Evolutionary conservation across 2,888 invertebrate genomes (phyloP), one percentile per base, ranked within the genome.

Genomic region (Callosobruchus maculatus): DNA sequence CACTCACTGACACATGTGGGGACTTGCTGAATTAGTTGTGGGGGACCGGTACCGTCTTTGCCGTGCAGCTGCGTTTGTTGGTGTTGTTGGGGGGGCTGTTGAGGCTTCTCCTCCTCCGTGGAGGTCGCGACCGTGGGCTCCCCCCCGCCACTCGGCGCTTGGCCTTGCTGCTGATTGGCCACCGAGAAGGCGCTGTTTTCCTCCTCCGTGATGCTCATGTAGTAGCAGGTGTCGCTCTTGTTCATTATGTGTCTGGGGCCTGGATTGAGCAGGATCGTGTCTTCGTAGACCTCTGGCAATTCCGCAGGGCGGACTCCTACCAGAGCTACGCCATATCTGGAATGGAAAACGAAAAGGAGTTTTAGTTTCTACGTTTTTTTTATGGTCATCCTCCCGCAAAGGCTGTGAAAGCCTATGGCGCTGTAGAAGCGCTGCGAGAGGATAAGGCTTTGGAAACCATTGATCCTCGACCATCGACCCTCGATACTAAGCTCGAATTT

Each of bases 121-220:
- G 78, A 77, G 80, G 87, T 82, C 21, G 86, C 84, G 66, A 84
- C 82, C 75, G 85, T 83, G 74, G 84, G 83, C 72, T 84, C 84
- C 31, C 82, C 80, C 7, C 83, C 77, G 5, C 83, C 80, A n/a
- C n/a, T n/a, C 83, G 90, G 90, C 82, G 90, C 91, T 83, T 91
- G 92, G 80, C 90, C 90, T 22, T 79, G 77, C 70, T 89, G 89
- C 76, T 90, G 89, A 79, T 89, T 90, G 73, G 91, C 90, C 78
- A 95, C 94, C 72, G 95, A 94, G 87, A 98, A 97, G 70, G 97
- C 95, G 13, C 97, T 97, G 86, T 98, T 97, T 88, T 98, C 98
- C 87, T 98, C 98, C 86, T 98, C 98, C 69, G 97, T 97, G 81
- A 98, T 97, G 88, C 97, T 97, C 95, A 98, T 96, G 88, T 98